A percentile compares a stretch with the other conserved stretches of the same genome.
These are phyloP conservation scores for Upupa epops DNA, from an alignment of 2,113 vertebrate genomes.

Conservation along the genomic window DNA sequence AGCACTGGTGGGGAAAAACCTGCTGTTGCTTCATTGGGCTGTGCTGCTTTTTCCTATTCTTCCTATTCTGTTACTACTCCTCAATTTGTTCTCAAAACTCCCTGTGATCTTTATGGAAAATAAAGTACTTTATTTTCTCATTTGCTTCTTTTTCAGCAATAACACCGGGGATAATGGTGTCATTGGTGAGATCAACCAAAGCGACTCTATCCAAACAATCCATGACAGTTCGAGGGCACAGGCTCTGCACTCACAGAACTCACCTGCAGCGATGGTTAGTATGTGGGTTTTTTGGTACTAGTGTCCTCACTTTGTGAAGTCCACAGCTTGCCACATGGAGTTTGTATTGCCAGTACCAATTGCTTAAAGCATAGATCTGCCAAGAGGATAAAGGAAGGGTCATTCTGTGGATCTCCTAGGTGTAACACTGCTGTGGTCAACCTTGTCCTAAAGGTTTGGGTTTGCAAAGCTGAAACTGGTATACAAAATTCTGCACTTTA, in stretches of 20 bases:
- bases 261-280: constrained; percentile 67
- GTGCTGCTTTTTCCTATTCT: neutral
- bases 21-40: neutral
- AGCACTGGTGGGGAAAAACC: neutral
- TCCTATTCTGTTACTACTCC: neutral
- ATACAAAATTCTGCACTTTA: neutral
- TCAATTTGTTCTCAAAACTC: neutral
- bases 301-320: neutral
- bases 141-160: constrained; percentile 56
- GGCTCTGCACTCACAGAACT: neutral
- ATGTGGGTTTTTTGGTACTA: neutral
- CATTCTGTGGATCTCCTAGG: accelerated
- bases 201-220: constrained; percentile 59
- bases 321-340: accelerated
- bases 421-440: neutral
- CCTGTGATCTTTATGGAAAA: neutral
- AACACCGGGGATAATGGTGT: neutral
- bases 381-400: neutral
- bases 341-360: neutral
- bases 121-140: neutral
- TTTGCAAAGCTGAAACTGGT: neutral
- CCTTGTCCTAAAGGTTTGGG: neutral
- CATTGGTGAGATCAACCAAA: constrained; percentile 1
- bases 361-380: neutral
- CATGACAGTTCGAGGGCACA: constrained; percentile 55